Base-by-base conservation (phyloP, 2,113 vertebrate species). In the Neolamprologus fasciatus region DNA sequence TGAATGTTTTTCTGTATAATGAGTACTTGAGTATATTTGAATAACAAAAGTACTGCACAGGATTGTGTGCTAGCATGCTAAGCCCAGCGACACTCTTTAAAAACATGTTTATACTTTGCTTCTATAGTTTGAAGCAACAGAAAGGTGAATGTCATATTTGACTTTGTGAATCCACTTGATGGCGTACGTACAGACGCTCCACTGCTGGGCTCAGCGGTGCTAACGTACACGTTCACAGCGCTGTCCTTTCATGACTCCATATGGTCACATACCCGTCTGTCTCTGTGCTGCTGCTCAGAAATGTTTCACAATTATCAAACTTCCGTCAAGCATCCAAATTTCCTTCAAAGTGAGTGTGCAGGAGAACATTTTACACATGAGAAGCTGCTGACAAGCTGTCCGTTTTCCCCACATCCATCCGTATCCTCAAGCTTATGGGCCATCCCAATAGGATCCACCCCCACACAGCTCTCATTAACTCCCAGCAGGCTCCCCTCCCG, bases 391-490 rank as follows among this genome's bases (percentile, higher is more conserved):
- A 88, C 84, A 35, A 57, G 89, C 55, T 90, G 89, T 90, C 90
- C 87, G n/a, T 91, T 83, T 81, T 4, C 80, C 53, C 57, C 16
- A 66, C 21, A 58, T 88, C 89, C 82, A 47, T 53, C 61, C 23
- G 7, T 54, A 58, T 86, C 68, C 66, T 86, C 55, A 7, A 85
- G 54, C 50, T 81, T 23, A 66, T 82, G 16, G 84, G 54, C 85
- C 26, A 9, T 13, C 17, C 26, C 17, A 5, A 51, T 5, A 17
- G 73, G 73, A 31, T 31, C 73, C 73, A 3, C 17, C 73, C 19
- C 83, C 87, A 63, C 73, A 33, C 84, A 85, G 53, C 68, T 51
- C 61, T 73, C 85, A 61, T 93, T 87, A 92, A 89, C 86, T 85
- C 82, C 86, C 83, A 76, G 79, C 86, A 87, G 81, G 40, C 89